Percentiles rank a stretch among this genome's conserved stretches.
These are phyloP conservation scores for Formica exsecta DNA, from an alignment of 1,140 invertebrate species.

Conservation along the genomic window DNA sequence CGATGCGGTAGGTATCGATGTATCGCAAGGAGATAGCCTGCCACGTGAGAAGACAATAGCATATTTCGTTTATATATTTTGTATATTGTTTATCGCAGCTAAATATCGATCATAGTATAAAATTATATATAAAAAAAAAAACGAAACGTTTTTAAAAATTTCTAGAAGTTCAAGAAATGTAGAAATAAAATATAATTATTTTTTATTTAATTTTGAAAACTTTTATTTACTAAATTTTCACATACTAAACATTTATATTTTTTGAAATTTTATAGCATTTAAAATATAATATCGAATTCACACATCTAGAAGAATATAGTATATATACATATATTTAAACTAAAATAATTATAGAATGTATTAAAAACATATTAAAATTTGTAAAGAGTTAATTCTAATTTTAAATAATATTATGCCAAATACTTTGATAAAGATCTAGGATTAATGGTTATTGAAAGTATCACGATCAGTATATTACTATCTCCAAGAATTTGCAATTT, in stretches of 20 bases:
- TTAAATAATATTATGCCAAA: neutral
- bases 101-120: neutral
- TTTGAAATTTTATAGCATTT: neutral
- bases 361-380: too few species aligned
- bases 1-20: slow-evolving; percentile 56
- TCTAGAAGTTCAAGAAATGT: neutral
- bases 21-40: neutral
- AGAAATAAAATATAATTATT: neutral
- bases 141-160: neutral
- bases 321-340: neutral
- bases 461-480: neutral
- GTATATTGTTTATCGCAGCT: too few species aligned
- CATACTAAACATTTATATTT: neutral
- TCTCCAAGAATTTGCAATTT: neutral
- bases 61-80: neutral
- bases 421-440: neutral
- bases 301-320: neutral
- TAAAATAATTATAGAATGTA: neutral
- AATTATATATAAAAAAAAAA: neutral
- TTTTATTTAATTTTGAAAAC: neutral
- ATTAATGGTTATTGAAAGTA: neutral
- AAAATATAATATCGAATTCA: neutral
- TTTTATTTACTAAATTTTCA: neutral
- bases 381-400: neutral
- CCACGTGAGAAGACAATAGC: neutral